These are phyloP conservation scores for Leuciscus idus DNA, from an alignment of 2,113 vertebrate genomes.

Conservation along the genomic window DNA sequence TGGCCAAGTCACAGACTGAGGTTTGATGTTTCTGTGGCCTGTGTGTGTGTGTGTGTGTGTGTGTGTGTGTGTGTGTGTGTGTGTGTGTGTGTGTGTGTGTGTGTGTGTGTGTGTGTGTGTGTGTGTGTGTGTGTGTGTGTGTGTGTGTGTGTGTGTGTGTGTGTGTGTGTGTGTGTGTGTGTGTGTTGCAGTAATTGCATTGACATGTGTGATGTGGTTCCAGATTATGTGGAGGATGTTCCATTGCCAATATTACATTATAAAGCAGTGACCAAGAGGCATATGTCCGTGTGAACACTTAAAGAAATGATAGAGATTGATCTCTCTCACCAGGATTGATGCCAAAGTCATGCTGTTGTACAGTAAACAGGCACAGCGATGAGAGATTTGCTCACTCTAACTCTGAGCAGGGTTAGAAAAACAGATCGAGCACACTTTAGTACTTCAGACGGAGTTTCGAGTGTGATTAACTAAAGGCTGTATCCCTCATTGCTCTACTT, in stretches of 20 bases:
- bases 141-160: constrained; percentile 20
- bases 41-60: constrained; percentile 27
- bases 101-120: constrained; percentile 25
- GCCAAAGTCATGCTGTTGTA: constrained; percentile 28
- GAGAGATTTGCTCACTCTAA: constrained; percentile 43
- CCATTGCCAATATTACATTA: constrained; percentile 15
- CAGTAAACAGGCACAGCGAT: constrained; percentile 44
- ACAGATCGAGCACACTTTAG: neutral
- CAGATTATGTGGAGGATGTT: constrained; percentile 49
- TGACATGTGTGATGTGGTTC: constrained; percentile 61
- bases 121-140: constrained; percentile 30
- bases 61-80: constrained; percentile 15
- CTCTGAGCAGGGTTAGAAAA: constrained; percentile 22
- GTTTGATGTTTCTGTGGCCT: constrained; percentile 50
- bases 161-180: constrained; percentile 13
- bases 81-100: constrained; percentile 40
- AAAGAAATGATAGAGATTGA: constrained; percentile 8
- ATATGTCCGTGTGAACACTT: neutral
- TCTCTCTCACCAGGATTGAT: constrained; percentile 22
- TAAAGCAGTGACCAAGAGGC: neutral
- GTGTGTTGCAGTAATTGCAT: constrained; percentile 62
- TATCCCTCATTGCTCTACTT: neutral
- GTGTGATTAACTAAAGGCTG: neutral
- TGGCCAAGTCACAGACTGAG: constrained; percentile 60
- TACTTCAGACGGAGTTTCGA: constrained; percentile 1